Evolutionary conservation across 2,113 vertebrate genomes (phyloP).

Genomic region (Falco punctatus): DNA sequence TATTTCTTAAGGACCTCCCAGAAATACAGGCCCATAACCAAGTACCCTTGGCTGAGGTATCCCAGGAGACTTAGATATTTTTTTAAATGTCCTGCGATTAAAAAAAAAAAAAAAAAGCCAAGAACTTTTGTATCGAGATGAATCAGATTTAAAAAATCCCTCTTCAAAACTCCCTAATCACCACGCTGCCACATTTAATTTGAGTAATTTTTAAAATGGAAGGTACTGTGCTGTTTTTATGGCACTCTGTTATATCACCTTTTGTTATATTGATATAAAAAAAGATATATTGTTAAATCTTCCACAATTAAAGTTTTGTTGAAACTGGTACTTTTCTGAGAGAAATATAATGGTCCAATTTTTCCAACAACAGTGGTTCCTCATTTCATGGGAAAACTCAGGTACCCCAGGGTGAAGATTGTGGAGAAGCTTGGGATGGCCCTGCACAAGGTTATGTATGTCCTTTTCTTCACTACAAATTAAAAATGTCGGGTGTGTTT

Average conservation of each 20-base stretch:
- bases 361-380: not conserved
- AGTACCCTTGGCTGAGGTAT: not conserved
- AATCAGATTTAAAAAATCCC: not conserved
- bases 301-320: not conserved
- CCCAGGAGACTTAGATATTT: not conserved
- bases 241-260: not conserved
- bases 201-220: not conserved
- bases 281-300: not conserved
- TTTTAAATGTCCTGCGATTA: not conserved
- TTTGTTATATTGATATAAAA: no score
- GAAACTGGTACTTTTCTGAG: not conserved
- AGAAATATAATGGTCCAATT: not conserved
- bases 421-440: not conserved
- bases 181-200: not conserved
- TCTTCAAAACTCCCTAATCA: not conserved
- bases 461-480: conserved; percentile 22
- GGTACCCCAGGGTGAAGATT: not conserved
- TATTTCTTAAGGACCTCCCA: not conserved
- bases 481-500: conserved; percentile 17
- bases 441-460: not conserved
- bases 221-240: not conserved
- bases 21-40: not conserved
- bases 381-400: not conserved
- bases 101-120: not conserved
- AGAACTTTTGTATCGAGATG: not conserved